These are phyloP conservation scores for Melolontha melolontha DNA, from an alignment of 2,888 invertebrate species.

Conservation along the genomic window DNA sequence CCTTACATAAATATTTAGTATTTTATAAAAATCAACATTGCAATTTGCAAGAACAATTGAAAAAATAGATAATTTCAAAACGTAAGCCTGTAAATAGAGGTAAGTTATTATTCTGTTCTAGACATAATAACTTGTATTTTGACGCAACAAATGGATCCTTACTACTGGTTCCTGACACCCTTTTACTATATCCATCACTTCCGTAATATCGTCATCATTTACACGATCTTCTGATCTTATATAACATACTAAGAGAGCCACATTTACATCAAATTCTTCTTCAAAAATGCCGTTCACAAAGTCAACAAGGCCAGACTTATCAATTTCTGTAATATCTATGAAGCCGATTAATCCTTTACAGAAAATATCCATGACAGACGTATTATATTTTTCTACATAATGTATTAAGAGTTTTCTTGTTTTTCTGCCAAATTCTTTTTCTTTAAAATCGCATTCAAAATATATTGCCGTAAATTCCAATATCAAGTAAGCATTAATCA, in stretches of 20 bases:
- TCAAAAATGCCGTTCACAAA: neutral
- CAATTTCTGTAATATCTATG: neutral
- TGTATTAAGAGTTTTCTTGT: neutral
- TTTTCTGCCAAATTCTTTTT: neutral
- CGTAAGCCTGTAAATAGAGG: no score
- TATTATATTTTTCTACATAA: neutral
- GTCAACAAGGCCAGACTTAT: neutral
- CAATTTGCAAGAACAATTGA: no score
- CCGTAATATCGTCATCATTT: neutral
- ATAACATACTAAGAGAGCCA: neutral
- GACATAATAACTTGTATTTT: neutral
- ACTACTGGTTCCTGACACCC: neutral
- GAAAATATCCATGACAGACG: neutral
- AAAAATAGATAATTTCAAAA: no score
- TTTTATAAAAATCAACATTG: no score
- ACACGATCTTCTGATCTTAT: neutral
- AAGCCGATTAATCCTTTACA: neutral
- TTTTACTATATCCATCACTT: neutral
- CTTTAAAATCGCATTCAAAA: neutral
- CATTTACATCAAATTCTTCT: neutral
- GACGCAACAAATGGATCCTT: neutral
- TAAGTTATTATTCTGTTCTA: neutral
- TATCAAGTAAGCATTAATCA: neutral
- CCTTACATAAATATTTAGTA: no score
- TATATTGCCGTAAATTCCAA: neutral